Conservation (phyloP, 2,113 vertebrate genomes). For the Cebus imitator region DNA sequence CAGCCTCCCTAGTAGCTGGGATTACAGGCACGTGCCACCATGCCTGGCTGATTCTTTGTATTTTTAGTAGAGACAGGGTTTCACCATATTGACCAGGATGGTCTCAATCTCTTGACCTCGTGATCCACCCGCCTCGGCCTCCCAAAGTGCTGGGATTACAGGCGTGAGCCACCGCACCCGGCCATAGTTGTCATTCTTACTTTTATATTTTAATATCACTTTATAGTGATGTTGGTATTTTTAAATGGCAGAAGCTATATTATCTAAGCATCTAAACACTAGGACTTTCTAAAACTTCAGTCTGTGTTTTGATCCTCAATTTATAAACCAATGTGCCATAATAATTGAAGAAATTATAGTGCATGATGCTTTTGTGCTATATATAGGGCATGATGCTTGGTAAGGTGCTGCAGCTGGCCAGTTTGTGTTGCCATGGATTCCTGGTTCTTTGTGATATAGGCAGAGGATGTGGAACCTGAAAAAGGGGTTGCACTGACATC, state of each 20-base stretch:
- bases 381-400: background rate
- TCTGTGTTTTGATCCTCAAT: background rate
- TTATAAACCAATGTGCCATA: background rate
- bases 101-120: no score
- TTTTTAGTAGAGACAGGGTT: no score
- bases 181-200: background rate
- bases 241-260: background rate
- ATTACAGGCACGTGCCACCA: no score
- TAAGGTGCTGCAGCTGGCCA: background rate
- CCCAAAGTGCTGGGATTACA: no score
- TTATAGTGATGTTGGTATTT: background rate
- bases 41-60: no score
- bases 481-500: background rate
- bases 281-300: background rate
- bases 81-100: no score
- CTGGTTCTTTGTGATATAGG: background rate
- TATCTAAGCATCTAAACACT: background rate
- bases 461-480: background rate
- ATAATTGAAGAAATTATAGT: background rate
- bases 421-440: background rate
- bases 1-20: no score
- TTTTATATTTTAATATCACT: background rate
- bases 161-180: no score
- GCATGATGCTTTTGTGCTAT: background rate
- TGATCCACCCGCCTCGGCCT: no score